Percentiles rank a stretch among this genome's conserved stretches.
These are phyloP conservation scores for Dascyllus trimaculatus DNA, from an alignment of 2,113 vertebrate species.

Conservation along the genomic window DNA sequence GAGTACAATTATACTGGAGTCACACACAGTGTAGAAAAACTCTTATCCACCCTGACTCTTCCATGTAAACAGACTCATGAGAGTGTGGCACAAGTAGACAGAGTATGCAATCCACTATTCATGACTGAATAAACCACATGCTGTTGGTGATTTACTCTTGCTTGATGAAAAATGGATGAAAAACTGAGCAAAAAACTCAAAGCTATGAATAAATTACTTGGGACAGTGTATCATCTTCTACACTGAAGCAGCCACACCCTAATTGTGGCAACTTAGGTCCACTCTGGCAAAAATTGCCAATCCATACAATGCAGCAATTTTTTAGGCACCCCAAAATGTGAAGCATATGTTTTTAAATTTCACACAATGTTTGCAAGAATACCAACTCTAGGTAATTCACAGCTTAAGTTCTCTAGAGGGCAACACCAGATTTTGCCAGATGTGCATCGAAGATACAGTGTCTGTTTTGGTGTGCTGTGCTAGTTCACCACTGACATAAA, in stretches of 20 bases:
- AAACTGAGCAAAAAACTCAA: conserved; percentile 64
- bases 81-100: conserved; percentile 60
- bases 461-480: conserved; percentile 35
- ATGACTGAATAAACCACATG: conserved; percentile 71
- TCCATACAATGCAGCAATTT: neutral
- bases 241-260: conserved; percentile 43
- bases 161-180: conserved; percentile 80
- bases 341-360: neutral
- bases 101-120: conserved; percentile 68
- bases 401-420: neutral
- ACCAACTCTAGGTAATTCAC: conserved; percentile 5
- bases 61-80: conserved; percentile 37
- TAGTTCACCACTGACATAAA: conserved; percentile 65
- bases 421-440: conserved; percentile 1
- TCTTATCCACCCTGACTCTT: conserved; percentile 40
- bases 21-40: conserved; percentile 37
- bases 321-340: neutral
- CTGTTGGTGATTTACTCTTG: conserved; percentile 74
- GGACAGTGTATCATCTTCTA: conserved; percentile 46
- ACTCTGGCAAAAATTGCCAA: neutral
- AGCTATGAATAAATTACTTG: conserved; percentile 79
- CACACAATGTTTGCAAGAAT: neutral
- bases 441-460: neutral
- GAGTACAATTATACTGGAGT: conserved; percentile 33
- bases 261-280: conserved; percentile 10